Evolutionary conservation across 2,888 invertebrate genomes (phyloP), one percentile per base, ranked within the genome.

Genomic region (Brenthis daphne): DNA sequence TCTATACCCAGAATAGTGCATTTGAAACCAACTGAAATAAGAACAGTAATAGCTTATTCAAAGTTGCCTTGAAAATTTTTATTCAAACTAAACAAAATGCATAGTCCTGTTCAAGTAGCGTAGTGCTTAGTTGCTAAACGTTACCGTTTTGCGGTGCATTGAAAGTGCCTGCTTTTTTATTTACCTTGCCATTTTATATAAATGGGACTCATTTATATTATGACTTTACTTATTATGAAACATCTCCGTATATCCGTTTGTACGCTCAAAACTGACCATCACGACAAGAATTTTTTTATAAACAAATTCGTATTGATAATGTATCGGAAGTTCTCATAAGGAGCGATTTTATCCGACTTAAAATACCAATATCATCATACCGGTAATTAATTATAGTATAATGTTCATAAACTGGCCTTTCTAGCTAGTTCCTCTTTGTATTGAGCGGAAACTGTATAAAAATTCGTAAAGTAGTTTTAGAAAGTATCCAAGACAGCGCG

Each of bases 121-220:
- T 51, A 63, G 63, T 51, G 63, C 63, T 63, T 63, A 63, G 53
- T 63, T 54, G 54, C 63, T 63, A 43, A 63, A 54, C 63, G 63
- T 43, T 11, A 63, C 37, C 63, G 63, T 63, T 63, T 63, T 63
- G 63, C 53, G 63, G 63, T 37, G 63, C 51, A 63, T 63, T 54
- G 37, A 63, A 63, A 63, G 37, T 37, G 53, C 54, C 63, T 63
- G 50, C n/a, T 33, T 53, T 37, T 63, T 51, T 63, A 63, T 63
- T 54, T 63, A 63, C 24, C 43, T 63, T 37, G 5, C 53, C 24
- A 13, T 33, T 63, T 63, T 53, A 63, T 63, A 16, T 63, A 37
- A 16, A 63, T 24, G 8, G 53, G n/a, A 51, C 5, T 51, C 6
- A 51, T n/a, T 14, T n/a, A n/a, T n/a, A 51, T n/a, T 6, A 51